Percentiles rank a stretch among this genome's conserved stretches.
Evolutionary conservation across 1,140 invertebrate genomes (phyloP).

Genomic region (Cherax destructor): DNA sequence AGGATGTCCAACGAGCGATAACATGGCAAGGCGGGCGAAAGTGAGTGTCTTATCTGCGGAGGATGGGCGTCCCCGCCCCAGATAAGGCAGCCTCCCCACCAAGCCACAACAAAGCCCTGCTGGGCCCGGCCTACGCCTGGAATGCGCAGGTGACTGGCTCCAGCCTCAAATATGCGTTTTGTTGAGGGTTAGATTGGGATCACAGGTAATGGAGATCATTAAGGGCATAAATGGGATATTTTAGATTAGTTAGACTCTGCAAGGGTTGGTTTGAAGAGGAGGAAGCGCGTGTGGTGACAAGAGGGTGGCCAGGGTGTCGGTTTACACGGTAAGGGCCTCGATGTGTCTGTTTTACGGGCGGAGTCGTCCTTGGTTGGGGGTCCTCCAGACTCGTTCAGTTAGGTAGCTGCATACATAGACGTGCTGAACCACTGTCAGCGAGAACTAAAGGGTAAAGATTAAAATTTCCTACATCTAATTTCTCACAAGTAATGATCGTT

Average conservation of each 20-base stretch:
- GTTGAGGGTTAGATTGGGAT: neutral
- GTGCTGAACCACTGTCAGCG: no score
- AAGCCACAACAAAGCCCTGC: conserved; percentile 27
- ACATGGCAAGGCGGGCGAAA: neutral
- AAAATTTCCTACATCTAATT: no score
- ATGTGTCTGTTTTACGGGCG: neutral
- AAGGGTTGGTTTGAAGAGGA: neutral
- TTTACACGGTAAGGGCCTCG: neutral
- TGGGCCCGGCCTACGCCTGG: neutral
- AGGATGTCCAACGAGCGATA: conserved; percentile 28
- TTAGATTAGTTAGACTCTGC: neutral
- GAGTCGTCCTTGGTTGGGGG: neutral
- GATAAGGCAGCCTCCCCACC: conserved; percentile 37
- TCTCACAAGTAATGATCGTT: no score
- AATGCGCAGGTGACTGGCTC: neutral
- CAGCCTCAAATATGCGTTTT: neutral
- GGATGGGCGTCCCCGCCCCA: conserved; percentile 26
- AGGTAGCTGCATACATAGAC: no score
- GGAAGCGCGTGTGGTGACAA: conserved; percentile 12
- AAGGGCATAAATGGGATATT: conserved; percentile 35
- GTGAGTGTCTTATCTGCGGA: conserved; percentile 34
- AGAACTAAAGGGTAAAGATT: no score
- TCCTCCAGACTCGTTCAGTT: neutral
- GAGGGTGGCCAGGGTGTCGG: conserved; percentile 3
- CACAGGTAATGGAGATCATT: neutral